Base-by-base conservation (phyloP, 2,797 vertebrate species). In the Microchirus variegatus region DNA sequence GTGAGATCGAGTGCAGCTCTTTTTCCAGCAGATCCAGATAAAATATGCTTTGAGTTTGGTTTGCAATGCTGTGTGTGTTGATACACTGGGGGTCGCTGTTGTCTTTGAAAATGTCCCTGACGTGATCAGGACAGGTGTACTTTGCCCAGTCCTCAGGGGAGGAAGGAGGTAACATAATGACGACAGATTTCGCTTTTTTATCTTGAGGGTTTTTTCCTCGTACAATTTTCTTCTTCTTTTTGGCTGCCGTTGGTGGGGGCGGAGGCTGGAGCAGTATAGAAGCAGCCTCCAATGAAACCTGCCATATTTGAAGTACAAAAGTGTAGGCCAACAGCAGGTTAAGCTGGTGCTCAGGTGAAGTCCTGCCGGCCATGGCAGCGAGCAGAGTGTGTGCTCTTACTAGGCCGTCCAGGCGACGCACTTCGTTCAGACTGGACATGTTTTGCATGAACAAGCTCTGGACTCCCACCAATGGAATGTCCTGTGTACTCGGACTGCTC, bases 31-130 rank as follows among this genome's bases (percentile, higher is more conserved):
- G 86, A 70, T 94, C 91, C 73, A 99, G 84, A 70, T 89, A 96
- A 83, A 94, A 96, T 19, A 99, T 60, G 50, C 89, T 96, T 80
- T 84, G 91, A 1, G 84, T 90, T 96, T 96, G 95, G 45, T 91
- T 92, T 18, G 75, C 57, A 64, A 98, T 87, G 65, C 87, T 96
- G 38, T 62, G 38, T 5, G 37, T 31, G 63, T 94, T 97, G 73
- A 98, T 75, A 10, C 92, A 89, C 0, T 80, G 63, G 18, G 75
- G 85, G 18, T 86, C 87, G 46, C 9, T 56, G 75, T 86, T 90
- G 40, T 84, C 87, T 65, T 78, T 91, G 70, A 97, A 94, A 36
- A 86, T 68, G 6, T 88, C 73, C n/a, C 94, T 78, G 17, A 92
- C 59, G 45, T 91, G 91, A 3, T 79, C 85, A 0, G 95, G 92